Percentiles rank a stretch among this genome's conserved stretches.
Evolutionary conservation across 2,888 invertebrate genomes (phyloP).

Genomic region (Formica aserva): DNA sequence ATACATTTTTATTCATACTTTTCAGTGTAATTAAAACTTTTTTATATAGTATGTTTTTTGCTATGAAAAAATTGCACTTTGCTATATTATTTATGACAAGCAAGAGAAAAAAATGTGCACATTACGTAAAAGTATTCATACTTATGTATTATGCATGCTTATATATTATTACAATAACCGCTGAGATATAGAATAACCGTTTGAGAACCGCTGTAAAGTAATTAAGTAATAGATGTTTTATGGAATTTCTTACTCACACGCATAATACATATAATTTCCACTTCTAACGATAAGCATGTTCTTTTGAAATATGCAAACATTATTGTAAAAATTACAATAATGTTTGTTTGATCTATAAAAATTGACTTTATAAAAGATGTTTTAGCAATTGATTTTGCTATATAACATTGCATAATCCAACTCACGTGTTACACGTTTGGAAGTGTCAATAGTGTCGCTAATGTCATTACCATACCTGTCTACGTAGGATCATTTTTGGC

Average conservation of each 20-base stretch:
- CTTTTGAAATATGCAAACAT: neutral
- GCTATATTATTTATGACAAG: neutral
- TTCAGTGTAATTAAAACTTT: neutral
- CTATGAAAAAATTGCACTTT: neutral
- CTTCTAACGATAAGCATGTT: neutral
- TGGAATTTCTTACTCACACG: neutral
- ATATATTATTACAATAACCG: neutral
- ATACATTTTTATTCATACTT: neutral
- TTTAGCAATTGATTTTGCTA: neutral
- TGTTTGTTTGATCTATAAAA: neutral
- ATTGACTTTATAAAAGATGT: neutral
- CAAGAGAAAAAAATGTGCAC: neutral
- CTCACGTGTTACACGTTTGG: neutral
- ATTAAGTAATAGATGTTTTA: neutral
- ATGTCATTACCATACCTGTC: neutral
- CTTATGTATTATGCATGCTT: neutral
- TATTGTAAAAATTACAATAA: neutral
- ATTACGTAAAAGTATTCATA: neutral
- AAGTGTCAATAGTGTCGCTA: neutral
- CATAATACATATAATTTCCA: neutral
- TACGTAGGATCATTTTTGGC: neutral
- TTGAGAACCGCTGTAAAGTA: neutral
- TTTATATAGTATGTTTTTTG: neutral
- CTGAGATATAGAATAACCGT: neutral
- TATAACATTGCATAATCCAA: slow-evolving; percentile 14